Conservation (phyloP, 2,888 invertebrate genomes). For the Caenorhabditis sp. region DNA sequence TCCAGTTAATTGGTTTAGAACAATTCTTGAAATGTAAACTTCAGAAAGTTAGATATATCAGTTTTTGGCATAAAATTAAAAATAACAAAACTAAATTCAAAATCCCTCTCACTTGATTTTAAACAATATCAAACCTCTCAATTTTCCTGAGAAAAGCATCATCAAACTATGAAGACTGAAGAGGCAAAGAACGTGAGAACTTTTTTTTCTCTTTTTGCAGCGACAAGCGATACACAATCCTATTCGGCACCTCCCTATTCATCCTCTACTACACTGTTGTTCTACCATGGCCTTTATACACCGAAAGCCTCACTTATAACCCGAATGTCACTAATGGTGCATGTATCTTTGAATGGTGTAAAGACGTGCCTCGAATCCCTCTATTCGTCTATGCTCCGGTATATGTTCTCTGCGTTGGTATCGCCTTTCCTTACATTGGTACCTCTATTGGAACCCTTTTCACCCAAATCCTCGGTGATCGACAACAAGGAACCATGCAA, state of each 20-base stretch:
- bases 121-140: too few relatives aligned
- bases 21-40: too few relatives aligned
- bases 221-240: constrained; percentile 41
- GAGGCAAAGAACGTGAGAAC: too few relatives aligned
- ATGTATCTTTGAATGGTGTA: constrained; percentile 45
- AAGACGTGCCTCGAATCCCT: constrained; percentile 40
- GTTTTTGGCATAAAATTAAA: too few relatives aligned
- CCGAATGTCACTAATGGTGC: constrained; percentile 44
- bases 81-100: too few relatives aligned
- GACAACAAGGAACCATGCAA: constrained; percentile 54
- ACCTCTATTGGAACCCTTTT: constrained; percentile 45
- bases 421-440: constrained; percentile 49
- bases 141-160: too few relatives aligned
- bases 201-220: too few relatives aligned
- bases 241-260: constrained; percentile 42
- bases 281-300: constrained; percentile 50
- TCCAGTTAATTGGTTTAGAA: too few relatives aligned
- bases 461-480: constrained; percentile 50
- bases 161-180: too few relatives aligned
- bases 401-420: constrained; percentile 41
- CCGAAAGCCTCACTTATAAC: constrained; percentile 25
- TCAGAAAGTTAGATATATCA: too few relatives aligned
- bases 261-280: constrained; percentile 37
- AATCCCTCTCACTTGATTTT: too few relatives aligned
- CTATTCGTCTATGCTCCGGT: constrained; percentile 38